A percentile compares a stretch with the other conserved stretches of the same genome.
Evolutionary conservation across 2,797 vertebrate genomes (phyloP).

Genomic region (Lithobates sylvaticus): DNA sequence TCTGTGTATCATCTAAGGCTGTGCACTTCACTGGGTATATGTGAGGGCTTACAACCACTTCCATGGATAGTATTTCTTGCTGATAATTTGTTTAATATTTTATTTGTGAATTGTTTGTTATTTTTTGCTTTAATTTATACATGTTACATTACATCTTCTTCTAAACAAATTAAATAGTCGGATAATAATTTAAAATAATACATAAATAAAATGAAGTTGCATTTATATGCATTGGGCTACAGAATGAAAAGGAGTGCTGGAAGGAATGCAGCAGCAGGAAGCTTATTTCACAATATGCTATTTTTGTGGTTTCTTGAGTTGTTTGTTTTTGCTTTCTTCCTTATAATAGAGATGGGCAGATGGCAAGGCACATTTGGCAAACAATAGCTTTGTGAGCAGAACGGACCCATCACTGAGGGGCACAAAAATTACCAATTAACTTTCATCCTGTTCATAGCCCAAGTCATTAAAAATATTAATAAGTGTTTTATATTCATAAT

Average conservation of each 20-base stretch:
- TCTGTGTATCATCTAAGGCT: too few relatives aligned
- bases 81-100: too few relatives aligned
- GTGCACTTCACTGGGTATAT: too few relatives aligned
- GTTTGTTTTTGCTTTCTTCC: slow-evolving; percentile 39
- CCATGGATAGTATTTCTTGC: too few relatives aligned
- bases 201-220: neutral
- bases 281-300: slow-evolving; percentile 50
- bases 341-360: slow-evolving; percentile 50
- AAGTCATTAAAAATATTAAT: slow-evolving; percentile 27
- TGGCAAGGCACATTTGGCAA: slow-evolving; percentile 57
- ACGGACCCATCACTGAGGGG: slow-evolving; percentile 53
- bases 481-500: neutral
- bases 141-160: too few relatives aligned
- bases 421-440: slow-evolving; percentile 49
- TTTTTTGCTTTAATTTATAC: too few relatives aligned
- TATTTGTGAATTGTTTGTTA: too few relatives aligned
- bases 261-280: slow-evolving; percentile 10
- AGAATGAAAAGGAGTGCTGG: neutral
- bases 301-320: slow-evolving; percentile 42
- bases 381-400: slow-evolving; percentile 39
- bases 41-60: too few relatives aligned
- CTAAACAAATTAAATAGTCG: too few relatives aligned
- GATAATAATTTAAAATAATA: too few relatives aligned
- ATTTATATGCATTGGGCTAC: neutral
- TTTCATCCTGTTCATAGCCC: slow-evolving; percentile 32